Evolutionary conservation across 2,113 vertebrate genomes (phyloP).

Genomic region (Elephas maximus): DNA sequence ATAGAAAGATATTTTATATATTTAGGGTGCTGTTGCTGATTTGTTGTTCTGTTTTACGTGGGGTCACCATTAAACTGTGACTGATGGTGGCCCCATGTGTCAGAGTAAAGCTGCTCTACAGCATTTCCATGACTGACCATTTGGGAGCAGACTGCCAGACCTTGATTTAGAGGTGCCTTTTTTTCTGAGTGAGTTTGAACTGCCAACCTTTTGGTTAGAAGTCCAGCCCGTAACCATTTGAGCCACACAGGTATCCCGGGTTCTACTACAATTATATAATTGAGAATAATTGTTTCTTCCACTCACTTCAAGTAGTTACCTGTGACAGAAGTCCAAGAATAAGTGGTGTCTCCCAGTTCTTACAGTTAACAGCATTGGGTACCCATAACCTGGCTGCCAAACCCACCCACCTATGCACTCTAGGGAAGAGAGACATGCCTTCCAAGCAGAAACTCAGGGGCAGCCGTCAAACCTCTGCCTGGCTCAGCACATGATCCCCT

Average conservation of each 20-base stretch:
- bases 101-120: neutral
- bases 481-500: too few species aligned
- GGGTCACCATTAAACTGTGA: neutral
- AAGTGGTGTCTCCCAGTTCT: too few species aligned
- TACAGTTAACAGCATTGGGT: too few species aligned
- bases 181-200: neutral
- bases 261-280: neutral
- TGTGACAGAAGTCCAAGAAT: too few species aligned
- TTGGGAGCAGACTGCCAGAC: neutral
- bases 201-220: neutral
- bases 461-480: too few species aligned
- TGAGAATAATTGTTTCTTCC: neutral
- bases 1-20: neutral
- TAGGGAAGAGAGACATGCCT: too few species aligned
- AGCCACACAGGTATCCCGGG: neutral
- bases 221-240: neutral
- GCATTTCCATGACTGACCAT: neutral
- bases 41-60: too few species aligned
- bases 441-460: too few species aligned
- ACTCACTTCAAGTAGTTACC: too few species aligned
- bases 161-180: neutral
- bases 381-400: too few species aligned
- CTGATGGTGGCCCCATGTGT: neutral
- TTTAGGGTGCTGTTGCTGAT: neutral
- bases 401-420: too few species aligned